Evolutionary conservation across 2,113 vertebrate genomes (phyloP).

Genomic region (Lethenteron camtschaticum): DNA sequence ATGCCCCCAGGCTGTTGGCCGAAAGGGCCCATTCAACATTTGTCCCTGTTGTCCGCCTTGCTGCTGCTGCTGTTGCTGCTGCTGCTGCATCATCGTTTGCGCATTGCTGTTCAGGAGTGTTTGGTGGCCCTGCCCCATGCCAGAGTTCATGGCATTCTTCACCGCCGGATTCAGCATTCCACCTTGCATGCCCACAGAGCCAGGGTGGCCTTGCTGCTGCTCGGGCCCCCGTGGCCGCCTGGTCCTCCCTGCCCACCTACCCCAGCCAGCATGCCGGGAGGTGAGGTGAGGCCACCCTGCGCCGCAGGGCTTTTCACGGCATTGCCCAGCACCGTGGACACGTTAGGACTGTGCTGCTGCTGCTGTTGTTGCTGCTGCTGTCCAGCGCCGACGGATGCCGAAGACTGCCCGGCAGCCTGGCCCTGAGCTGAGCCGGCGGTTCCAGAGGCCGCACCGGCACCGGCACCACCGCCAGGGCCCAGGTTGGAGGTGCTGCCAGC

Average conservation of each 20-base stretch:
- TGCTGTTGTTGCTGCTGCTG: constrained; percentile 1
- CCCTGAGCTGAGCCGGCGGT: constrained; percentile 20
- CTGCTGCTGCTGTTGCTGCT: constrained; percentile 46
- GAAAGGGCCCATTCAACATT: constrained; percentile 85
- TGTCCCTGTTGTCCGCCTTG: constrained; percentile 51
- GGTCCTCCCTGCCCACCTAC: not conserved
- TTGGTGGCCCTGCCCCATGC: constrained; percentile 47
- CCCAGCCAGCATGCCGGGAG: not conserved
- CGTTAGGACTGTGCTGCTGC: constrained; percentile 37
- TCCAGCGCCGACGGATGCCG: not conserved
- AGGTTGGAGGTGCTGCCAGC: constrained; percentile 45
- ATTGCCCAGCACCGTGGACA: constrained; percentile 20
- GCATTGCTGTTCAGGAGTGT: constrained; percentile 54
- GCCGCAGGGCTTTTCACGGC: constrained; percentile 58
- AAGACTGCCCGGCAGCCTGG: constrained; percentile 13
- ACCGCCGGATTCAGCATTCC: constrained; percentile 3
- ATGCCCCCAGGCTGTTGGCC: constrained; percentile 26
- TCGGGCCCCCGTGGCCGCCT: not conserved
- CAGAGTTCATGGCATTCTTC: constrained; percentile 48
- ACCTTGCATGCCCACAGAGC: not conserved
- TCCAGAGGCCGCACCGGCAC: constrained; percentile 35
- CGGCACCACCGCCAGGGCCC: constrained; percentile 35
- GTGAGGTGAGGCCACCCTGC: constrained; percentile 18
- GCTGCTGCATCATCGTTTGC: constrained; percentile 56
- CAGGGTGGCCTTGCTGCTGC: not conserved